phyloP scores from a whole-genome alignment of 2,113 vertebrate genomes.

The Oreotrochilus melanogaster region DNA sequence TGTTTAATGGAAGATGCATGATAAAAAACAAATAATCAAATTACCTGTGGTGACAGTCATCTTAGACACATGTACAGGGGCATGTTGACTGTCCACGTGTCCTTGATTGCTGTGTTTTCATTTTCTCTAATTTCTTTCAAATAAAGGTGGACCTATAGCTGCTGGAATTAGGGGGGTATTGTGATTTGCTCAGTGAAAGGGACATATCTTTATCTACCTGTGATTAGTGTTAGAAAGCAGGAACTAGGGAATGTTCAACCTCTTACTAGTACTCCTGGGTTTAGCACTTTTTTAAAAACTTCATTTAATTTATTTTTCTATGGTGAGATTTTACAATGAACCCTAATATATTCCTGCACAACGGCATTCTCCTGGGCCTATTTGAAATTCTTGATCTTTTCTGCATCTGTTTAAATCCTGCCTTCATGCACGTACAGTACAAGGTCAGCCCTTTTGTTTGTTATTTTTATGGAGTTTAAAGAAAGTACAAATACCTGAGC shows the following conservation, averaged over 20 bases:
- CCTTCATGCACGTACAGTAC: constrained; percentile 48
- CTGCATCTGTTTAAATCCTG: constrained; percentile 70
- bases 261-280: constrained; percentile 34
- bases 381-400: constrained; percentile 71
- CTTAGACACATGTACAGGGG: background rate
- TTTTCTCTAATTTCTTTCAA: background rate
- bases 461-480: constrained; percentile 75
- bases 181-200: background rate
- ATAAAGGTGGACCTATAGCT: background rate
- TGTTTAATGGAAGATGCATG: background rate
- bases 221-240: background rate
- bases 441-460: constrained; percentile 60
- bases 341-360: constrained; percentile 56
- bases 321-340: constrained; percentile 50
- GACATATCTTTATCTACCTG: background rate
- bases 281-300: constrained; percentile 1
- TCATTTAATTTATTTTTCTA: constrained; percentile 51
- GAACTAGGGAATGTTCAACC: background rate
- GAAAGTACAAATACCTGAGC: constrained; percentile 75
- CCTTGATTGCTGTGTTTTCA: background rate
- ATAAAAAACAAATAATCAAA: background rate
- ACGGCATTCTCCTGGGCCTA: constrained; percentile 62
- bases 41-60: background rate
- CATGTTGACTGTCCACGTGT: background rate
- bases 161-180: background rate